phyloP scores from a whole-genome alignment of 2,888 invertebrate genomes.

The Isotomurus palustris region DNA sequence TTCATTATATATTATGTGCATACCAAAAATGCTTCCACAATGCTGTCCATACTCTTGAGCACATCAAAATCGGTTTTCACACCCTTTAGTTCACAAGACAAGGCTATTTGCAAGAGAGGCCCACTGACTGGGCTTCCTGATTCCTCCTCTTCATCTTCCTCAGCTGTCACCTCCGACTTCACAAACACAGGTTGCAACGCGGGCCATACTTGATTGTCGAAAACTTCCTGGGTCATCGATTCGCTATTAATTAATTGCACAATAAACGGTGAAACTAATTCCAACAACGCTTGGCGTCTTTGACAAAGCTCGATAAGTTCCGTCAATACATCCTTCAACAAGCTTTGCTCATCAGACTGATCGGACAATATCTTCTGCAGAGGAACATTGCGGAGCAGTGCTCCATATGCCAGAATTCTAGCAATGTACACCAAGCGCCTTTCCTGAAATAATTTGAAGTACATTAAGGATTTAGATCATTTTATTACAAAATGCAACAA shows the following conservation, averaged over 20 bases:
- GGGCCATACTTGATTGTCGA: conserved; percentile 20
- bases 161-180: background rate
- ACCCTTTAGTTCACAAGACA: conserved; percentile 12
- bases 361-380: background rate
- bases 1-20: background rate
- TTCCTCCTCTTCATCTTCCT: conserved; percentile 6
- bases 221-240: conserved; percentile 11
- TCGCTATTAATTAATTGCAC: conserved; percentile 11
- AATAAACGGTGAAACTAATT: conserved; percentile 20
- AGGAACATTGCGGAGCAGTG: conserved; percentile 2
- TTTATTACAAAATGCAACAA: background rate
- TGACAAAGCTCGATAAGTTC: conserved; percentile 16
- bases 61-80: conserved; percentile 18
- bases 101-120: conserved; percentile 4
- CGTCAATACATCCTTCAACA: conserved; percentile 2
- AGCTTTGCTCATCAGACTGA: background rate
- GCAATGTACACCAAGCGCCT: conserved; percentile 24
- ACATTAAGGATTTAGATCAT: conserved; percentile 2
- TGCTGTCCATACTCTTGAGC: conserved; percentile 11
- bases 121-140: background rate
- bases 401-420: conserved; percentile 20
- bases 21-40: conserved; percentile 18
- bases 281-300: conserved; percentile 15
- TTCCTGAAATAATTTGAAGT: conserved; percentile 18
- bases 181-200: conserved; percentile 2